phyloP scores from a whole-genome alignment of 2,888 invertebrate species.

The Zaprionus obscuricornis region DNA sequence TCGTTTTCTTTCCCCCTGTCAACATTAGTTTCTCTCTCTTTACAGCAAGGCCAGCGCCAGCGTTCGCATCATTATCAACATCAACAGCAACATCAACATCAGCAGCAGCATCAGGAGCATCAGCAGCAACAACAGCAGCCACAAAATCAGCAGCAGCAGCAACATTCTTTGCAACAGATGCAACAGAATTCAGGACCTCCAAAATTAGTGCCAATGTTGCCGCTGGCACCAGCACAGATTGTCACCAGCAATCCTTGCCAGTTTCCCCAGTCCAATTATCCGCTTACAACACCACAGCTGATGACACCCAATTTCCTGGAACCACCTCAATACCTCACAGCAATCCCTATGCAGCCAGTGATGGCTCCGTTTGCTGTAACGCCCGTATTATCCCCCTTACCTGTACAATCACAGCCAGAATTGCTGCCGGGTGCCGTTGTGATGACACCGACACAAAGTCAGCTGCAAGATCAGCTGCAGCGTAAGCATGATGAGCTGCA shows the following conservation, averaged over 20 bases:
- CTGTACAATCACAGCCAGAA: slow-evolving; percentile 72
- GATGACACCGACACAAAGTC: slow-evolving; percentile 85
- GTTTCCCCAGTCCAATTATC: slow-evolving; percentile 84
- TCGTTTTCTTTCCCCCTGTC: background rate
- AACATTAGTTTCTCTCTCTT: background rate
- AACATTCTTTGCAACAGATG: slow-evolving; percentile 72
- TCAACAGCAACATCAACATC: slow-evolving; percentile 36
- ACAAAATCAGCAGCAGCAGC: slow-evolving; percentile 49
- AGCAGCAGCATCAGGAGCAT: slow-evolving; percentile 49
- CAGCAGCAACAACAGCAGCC: slow-evolving; percentile 53
- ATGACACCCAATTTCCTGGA: slow-evolving; percentile 83
- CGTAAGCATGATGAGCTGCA: slow-evolving; percentile 94
- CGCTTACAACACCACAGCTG: slow-evolving; percentile 82
- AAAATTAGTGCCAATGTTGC: slow-evolving; percentile 69
- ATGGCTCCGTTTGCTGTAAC: slow-evolving; percentile 79
- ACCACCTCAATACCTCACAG: slow-evolving; percentile 85
- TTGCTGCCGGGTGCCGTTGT: slow-evolving; percentile 82
- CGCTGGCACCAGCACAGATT: slow-evolving; percentile 59
- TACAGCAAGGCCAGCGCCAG: slow-evolving; percentile 61
- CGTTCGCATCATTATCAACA: slow-evolving; percentile 53
- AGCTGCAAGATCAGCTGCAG: slow-evolving; percentile 89
- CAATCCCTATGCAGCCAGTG: slow-evolving; percentile 86
- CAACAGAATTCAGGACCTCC: slow-evolving; percentile 45
- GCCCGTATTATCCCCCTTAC: slow-evolving; percentile 81
- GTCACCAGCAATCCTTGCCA: slow-evolving; percentile 82